phyloP scores from a whole-genome alignment of 2,113 vertebrate species.

The Pseudorhombus dupliciocellatus region DNA sequence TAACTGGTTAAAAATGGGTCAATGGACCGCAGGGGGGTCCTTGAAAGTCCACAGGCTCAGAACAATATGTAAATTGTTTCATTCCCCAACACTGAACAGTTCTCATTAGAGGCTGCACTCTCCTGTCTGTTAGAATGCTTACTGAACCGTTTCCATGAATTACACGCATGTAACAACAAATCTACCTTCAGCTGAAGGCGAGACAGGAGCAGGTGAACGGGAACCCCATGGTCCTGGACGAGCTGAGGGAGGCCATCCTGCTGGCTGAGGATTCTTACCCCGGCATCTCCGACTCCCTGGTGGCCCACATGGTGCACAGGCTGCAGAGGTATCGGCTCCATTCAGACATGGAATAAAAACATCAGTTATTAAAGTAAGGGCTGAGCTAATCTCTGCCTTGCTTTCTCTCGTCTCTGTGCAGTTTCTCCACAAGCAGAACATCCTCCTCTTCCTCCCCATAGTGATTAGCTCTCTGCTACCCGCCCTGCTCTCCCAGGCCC shows the following conservation, averaged over 20 bases:
- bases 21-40: neutral
- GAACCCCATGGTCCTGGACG: slow-evolving; percentile 90
- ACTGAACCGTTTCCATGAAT: too few species aligned
- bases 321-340: slow-evolving; percentile 87
- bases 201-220: slow-evolving; percentile 88
- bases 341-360: too few species aligned
- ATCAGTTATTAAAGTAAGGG: too few species aligned
- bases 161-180: neutral
- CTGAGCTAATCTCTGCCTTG: neutral
- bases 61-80: neutral
- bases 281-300: slow-evolving; percentile 93
- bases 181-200: slow-evolving; percentile 85
- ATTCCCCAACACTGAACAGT: neutral
- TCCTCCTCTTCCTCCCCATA: slow-evolving; percentile 83
- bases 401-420: slow-evolving; percentile 56
- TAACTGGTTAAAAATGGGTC: neutral
- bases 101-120: neutral
- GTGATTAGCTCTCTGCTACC: slow-evolving; percentile 68
- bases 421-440: slow-evolving; percentile 90
- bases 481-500: slow-evolving; percentile 62
- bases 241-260: slow-evolving; percentile 91
- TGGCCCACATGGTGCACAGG: slow-evolving; percentile 91
- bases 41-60: neutral
- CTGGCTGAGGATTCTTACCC: slow-evolving; percentile 93
- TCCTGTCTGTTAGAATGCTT: neutral